phyloP scores from a whole-genome alignment of 2,888 invertebrate species.

The Nomada fabriciana region DNA sequence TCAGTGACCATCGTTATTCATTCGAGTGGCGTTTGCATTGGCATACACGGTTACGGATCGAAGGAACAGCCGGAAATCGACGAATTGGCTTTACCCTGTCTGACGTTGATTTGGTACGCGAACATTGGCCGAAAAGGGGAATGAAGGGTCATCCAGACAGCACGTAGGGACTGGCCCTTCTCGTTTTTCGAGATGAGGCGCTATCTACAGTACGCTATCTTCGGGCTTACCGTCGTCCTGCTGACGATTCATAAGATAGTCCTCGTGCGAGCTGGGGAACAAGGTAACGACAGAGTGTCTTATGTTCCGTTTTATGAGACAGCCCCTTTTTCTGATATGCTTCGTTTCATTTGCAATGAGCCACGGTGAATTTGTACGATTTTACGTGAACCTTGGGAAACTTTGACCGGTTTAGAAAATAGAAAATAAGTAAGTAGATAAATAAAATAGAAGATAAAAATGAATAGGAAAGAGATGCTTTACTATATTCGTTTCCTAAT shows the following conservation, averaged over 20 bases:
- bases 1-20: slow-evolving; percentile 17
- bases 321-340: neutral
- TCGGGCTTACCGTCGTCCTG: slow-evolving; percentile 74
- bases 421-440: too few relatives aligned
- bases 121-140: slow-evolving; percentile 45
- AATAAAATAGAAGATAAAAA: too few relatives aligned
- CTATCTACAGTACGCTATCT: slow-evolving; percentile 66
- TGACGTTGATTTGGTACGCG: slow-evolving; percentile 41
- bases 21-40: slow-evolving; percentile 41
- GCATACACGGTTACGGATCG: slow-evolving; percentile 17
- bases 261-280: slow-evolving; percentile 76
- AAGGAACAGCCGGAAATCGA: slow-evolving; percentile 8
- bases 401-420: too few relatives aligned
- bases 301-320: neutral
- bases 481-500: too few relatives aligned
- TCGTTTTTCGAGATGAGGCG: slow-evolving; percentile 76
- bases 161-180: slow-evolving; percentile 74
- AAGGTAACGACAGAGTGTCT: slow-evolving; percentile 71
- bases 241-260: slow-evolving; percentile 72
- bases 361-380: too few relatives aligned
- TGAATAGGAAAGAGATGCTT: too few relatives aligned
- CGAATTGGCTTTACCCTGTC: slow-evolving; percentile 12
- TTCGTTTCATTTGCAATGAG: too few relatives aligned
- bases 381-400: too few relatives aligned
- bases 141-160: slow-evolving; percentile 65